These are phyloP conservation scores for Aphaenogaster floridana DNA, from an alignment of 1,140 invertebrate species.

Conservation along the genomic window DNA sequence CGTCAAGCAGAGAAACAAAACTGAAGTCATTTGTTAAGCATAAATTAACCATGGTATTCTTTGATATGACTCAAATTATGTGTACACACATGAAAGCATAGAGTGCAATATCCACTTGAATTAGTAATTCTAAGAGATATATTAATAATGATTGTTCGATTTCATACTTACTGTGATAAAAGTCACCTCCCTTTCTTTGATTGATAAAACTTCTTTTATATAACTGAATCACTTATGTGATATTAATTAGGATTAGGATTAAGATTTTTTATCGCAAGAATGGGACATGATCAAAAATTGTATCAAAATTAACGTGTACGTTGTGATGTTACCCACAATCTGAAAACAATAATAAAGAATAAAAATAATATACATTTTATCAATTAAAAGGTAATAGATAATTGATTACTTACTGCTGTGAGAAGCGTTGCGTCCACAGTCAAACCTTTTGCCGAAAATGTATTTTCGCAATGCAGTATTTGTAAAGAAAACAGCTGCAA, in stretches of 20 bases:
- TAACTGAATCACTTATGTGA: background rate
- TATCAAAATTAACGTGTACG: conserved; percentile 77
- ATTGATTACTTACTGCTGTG: conserved; percentile 62
- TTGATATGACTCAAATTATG: background rate
- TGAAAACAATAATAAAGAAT: conserved; percentile 50
- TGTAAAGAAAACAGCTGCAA: conserved; percentile 78
- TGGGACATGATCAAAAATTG: conserved; percentile 68
- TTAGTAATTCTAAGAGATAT: too few relatives aligned
- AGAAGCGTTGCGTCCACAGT: conserved; percentile 72
- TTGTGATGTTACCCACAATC: conserved; percentile 72
- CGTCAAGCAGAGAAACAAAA: too few relatives aligned
- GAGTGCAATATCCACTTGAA: too few relatives aligned
- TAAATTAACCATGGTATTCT: background rate
- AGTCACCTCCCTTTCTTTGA: too few relatives aligned
- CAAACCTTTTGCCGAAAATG: conserved; percentile 74
- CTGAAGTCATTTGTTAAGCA: background rate
- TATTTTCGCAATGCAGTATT: conserved; percentile 74
- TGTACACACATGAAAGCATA: background rate
- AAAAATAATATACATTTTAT: background rate
- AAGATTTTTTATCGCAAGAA: background rate
- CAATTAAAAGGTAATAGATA: background rate
- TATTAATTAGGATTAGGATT: background rate
- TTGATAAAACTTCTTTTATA: background rate
- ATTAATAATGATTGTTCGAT: too few relatives aligned
- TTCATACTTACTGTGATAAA: too few relatives aligned